Conservation (phyloP, 2,113 vertebrate genomes). For the Xyrauchen texanus region DNA sequence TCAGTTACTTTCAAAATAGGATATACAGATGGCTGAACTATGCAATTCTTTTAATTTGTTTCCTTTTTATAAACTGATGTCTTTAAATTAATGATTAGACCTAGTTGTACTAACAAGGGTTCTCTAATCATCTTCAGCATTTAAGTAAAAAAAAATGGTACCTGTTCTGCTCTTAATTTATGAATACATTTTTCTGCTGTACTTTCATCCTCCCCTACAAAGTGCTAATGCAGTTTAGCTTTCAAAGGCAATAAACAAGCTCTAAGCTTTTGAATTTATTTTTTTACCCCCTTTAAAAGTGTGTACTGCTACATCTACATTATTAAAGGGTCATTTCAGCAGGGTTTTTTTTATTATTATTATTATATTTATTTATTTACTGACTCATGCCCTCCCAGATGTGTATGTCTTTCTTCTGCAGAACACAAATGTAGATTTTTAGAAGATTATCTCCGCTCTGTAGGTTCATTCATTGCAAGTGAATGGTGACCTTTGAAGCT, state of each 20-base stretch:
- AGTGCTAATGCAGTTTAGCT: neutral
- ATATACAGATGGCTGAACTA: neutral
- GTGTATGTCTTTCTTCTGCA: too few species aligned
- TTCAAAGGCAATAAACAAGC: slow-evolving; percentile 10
- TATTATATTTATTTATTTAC: too few species aligned
- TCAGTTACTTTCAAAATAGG: neutral
- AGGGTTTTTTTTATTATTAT: too few species aligned
- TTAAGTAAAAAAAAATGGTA: neutral
- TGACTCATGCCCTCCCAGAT: too few species aligned
- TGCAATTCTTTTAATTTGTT: neutral
- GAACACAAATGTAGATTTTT: too few species aligned
- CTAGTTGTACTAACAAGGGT: neutral
- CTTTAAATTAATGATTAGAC: neutral
- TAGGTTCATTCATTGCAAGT: too few species aligned
- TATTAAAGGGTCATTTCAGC: too few species aligned
- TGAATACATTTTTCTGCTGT: neutral
- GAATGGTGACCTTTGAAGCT: too few species aligned
- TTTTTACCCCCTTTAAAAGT: too few species aligned
- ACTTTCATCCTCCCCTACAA: neutral
- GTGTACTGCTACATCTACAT: too few species aligned
- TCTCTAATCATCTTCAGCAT: neutral
- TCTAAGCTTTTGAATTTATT: neutral
- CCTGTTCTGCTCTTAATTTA: neutral
- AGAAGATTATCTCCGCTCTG: too few species aligned
- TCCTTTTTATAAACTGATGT: neutral